These are phyloP conservation scores for Rhinatrema bivittatum DNA, from an alignment of 2,797 vertebrate species.

Conservation along the genomic window DNA sequence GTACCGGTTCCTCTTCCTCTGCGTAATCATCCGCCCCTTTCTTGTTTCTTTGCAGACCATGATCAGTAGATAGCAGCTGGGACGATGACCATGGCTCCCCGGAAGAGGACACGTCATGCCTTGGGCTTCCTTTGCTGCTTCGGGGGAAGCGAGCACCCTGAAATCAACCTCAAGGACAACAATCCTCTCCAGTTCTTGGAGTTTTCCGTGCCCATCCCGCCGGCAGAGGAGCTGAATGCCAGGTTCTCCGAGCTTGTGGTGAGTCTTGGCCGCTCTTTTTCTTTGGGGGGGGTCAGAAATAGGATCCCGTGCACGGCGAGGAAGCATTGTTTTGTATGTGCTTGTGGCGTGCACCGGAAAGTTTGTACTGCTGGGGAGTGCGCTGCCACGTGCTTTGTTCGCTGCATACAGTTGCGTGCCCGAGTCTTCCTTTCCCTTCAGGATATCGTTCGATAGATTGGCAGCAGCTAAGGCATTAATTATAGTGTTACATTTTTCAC, in stretches of 20 bases:
- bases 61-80: constrained; percentile 78
- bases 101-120: constrained; percentile 87
- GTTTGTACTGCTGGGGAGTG: no score
- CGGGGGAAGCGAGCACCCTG: constrained; percentile 77
- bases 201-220: constrained; percentile 88
- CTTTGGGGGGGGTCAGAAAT: neutral
- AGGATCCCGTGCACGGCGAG: no score
- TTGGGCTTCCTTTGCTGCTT: constrained; percentile 95
- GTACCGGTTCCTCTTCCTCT: no score
- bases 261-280: constrained; percentile 48
- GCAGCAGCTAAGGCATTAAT: no score
- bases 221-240: constrained; percentile 84
- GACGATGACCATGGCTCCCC: constrained; percentile 78
- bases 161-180: constrained; percentile 94
- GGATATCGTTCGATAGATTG: no score
- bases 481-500: no score
- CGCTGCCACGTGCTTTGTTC: no score
- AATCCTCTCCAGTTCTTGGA: constrained; percentile 89
- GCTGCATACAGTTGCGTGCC: no score
- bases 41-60: constrained; percentile 63
- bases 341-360: no score
- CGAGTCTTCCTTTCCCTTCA: no score
- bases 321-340: no score
- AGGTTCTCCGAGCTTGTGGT: constrained; percentile 95
- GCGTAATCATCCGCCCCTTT: neutral